A percentile compares a stretch with the other conserved stretches of the same genome.
phyloP scores from a whole-genome alignment of 1,140 invertebrate genomes.

The Bombyx mandarina region DNA sequence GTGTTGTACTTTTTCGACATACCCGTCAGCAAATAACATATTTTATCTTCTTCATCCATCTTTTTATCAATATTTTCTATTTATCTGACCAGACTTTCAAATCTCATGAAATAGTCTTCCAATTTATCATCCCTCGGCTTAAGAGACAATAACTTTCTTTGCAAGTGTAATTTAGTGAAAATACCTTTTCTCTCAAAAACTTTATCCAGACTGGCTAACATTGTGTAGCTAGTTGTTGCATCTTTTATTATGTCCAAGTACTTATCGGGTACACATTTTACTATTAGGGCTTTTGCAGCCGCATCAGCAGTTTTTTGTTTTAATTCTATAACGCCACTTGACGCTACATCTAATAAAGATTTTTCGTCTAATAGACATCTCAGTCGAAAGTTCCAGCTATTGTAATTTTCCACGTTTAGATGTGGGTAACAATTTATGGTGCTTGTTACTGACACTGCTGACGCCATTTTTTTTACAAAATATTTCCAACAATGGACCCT shows the following conservation, averaged over 20 bases:
- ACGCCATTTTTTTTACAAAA: too few relatives aligned
- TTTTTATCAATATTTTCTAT: slow-evolving; percentile 1
- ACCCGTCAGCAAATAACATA: too few relatives aligned
- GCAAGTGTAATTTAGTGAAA: neutral
- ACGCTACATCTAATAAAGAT: too few relatives aligned
- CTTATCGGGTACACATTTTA: neutral
- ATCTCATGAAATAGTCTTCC: too few relatives aligned
- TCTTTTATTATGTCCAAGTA: neutral
- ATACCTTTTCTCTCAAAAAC: neutral
- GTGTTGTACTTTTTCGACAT: too few relatives aligned
- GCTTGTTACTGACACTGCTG: too few relatives aligned
- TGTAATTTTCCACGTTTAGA: neutral
- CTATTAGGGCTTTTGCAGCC: neutral
- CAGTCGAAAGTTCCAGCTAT: neutral
- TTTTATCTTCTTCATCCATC: too few relatives aligned
- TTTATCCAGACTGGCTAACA: neutral
- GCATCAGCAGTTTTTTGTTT: too few relatives aligned
- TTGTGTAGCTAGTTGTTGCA: neutral
- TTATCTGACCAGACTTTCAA: neutral
- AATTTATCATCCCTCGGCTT: too few relatives aligned
- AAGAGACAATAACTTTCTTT: neutral
- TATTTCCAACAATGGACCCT: too few relatives aligned
- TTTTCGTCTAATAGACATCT: neutral
- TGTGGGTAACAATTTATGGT: too few relatives aligned
- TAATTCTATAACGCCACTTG: too few relatives aligned